Conservation (phyloP, 1,140 invertebrate species). For the Cydia fagiglandana region DNA sequence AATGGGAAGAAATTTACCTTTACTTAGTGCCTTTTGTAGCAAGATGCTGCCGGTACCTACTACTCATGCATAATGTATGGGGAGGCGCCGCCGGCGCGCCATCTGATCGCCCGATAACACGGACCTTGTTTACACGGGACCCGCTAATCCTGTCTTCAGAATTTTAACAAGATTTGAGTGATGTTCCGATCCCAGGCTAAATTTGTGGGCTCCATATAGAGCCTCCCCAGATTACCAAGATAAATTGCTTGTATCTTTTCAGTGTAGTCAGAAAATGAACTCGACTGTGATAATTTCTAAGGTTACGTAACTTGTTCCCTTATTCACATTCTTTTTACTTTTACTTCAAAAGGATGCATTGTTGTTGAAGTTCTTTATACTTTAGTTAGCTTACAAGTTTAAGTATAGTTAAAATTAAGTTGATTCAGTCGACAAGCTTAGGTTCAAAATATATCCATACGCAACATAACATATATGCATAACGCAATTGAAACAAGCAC, state of each 20-base stretch:
- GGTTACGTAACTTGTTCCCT: conserved; percentile 3
- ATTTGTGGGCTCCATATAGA: conserved; percentile 36
- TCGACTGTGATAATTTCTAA: conserved; percentile 29
- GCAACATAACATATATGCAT: no score
- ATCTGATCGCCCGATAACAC: conserved; percentile 61
- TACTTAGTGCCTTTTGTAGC: conserved; percentile 41
- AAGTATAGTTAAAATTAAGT: conserved; percentile 4
- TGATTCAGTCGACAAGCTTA: background rate
- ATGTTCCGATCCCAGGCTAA: conserved; percentile 43
- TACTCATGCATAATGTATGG: conserved; percentile 68
- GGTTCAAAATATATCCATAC: background rate
- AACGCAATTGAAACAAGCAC: conserved; percentile 16
- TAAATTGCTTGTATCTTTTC: conserved; percentile 37
- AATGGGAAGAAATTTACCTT: conserved; percentile 24
- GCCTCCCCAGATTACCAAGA: conserved; percentile 38
- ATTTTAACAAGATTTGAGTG: conserved; percentile 64
- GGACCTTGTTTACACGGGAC: conserved; percentile 63
- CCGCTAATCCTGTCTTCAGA: conserved; percentile 61
- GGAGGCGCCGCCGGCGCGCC: conserved; percentile 46
- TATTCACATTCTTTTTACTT: background rate
- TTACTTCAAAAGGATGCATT: conserved; percentile 4
- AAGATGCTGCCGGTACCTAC: conserved; percentile 38
- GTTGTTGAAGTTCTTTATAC: background rate
- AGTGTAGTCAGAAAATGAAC: conserved; percentile 14
- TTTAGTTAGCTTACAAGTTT: conserved; percentile 6